Evolutionary conservation across 2,888 invertebrate species (phyloP).

Genomic region (Stenodema calcarata): DNA sequence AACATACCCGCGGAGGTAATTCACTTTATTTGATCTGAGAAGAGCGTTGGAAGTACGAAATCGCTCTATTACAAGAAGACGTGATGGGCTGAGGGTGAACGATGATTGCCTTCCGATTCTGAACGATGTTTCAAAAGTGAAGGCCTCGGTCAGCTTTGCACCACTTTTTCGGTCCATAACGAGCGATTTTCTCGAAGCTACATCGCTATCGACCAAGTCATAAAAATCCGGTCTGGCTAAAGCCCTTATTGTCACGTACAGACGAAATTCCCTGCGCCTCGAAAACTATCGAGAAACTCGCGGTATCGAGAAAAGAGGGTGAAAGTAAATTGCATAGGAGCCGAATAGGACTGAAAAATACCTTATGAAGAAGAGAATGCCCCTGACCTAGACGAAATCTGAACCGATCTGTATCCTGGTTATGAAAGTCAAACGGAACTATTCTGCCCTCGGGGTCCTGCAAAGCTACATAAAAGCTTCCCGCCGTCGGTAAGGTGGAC

Average conservation of each 20-base stretch:
- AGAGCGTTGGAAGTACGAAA: not conserved
- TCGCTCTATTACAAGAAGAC: not conserved
- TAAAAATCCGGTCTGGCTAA: not conserved
- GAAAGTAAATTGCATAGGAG: conserved; percentile 34
- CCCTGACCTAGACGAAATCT: conserved; percentile 22
- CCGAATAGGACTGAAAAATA: not conserved
- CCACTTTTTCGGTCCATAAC: not conserved
- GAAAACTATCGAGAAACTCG: not conserved
- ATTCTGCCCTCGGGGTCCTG: not conserved
- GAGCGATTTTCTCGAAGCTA: not conserved
- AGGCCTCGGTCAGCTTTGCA: not conserved
- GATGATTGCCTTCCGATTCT: not conserved
- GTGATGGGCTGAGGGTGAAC: not conserved
- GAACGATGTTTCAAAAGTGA: not conserved
- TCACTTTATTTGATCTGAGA: not conserved
- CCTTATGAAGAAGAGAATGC: not conserved
- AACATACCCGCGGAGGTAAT: no score
- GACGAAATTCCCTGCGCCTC: not conserved
- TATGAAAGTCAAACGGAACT: conserved; percentile 42
- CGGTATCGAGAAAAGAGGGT: not conserved
- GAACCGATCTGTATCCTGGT: conserved; percentile 41
- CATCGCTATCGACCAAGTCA: not conserved
- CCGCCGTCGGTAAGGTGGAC: not conserved
- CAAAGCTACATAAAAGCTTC: not conserved
- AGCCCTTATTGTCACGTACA: not conserved